Evolutionary conservation across 2,797 vertebrate genomes (phyloP), one percentile per base, ranked within the genome.

Genomic region (Psittacula derbiana): DNA sequence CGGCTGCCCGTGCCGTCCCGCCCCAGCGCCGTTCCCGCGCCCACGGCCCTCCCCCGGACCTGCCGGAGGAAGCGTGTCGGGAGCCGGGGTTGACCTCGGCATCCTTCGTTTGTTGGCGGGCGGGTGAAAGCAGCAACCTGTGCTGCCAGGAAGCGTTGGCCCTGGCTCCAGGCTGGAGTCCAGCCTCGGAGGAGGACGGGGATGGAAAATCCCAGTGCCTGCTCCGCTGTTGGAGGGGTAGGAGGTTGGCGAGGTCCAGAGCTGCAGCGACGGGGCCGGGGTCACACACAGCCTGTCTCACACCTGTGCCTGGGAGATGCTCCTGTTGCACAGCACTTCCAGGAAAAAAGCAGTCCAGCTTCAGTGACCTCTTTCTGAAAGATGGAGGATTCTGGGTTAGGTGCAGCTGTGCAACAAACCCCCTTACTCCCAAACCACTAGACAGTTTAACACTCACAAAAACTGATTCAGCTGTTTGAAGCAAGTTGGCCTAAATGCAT

Each of bases 11-110:
- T 20, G 11, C 44, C 31, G 53, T 67, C 62, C 74, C 61, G 61
- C n/a, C 67, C 23, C 67, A 49, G 80, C 33, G 55, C n/a, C 52
- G 76, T 57, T 72, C 69, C 76, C 6, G 38, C 12, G 60, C 40
- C 55, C 69, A 49, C 62, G 91, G 92, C 95, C 88, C 96, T 97
- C 67, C 96, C 92, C 70, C 90, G 76, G 91, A 38, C 71, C 24
- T 28, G 40, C 24, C n/a, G 72, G 82, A 97, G 97, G 98, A 98
- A 98, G 88, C 80, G 93, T 78, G 95, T 93, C 57, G 79, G 49
- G 79, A 90, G 88, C 47, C 47, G 43, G 85, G 80, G 60, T 46
- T 93, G 96, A 95, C 81, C 87, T 88, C 13, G 30, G 86, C 91
- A 91, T 96, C 94, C 95, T 82, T 74, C 94, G 86, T 95, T 97